Base-by-base conservation (phyloP, 2,797 vertebrate genomes). In the Chrysocyon brachyurus region DNA sequence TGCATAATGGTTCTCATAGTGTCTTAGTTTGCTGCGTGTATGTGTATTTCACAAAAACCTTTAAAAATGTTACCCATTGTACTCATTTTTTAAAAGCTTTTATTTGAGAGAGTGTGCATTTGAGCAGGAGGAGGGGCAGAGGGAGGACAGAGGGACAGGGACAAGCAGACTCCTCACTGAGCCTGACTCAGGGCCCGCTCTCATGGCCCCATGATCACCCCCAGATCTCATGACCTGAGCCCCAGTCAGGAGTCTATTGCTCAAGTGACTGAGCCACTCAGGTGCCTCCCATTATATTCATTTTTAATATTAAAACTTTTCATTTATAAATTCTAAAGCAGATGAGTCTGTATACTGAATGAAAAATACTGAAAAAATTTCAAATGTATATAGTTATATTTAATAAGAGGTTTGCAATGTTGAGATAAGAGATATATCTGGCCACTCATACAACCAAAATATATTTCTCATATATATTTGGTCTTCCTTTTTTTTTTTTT, bases 281-380 rank as follows among this genome's bases (percentile, higher is more conserved):
- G 64, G 15, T 1, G 12, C 31, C 31, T 31, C 57, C 77, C 11
- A 56, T 72, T 61, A 46, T 54, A 54, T 46, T 88, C 4, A 54
- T 46, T 81, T 81, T 68, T 68, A 87, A 79, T 57, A 9, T 79
- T 70, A 93, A 93, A 94, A 49, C 33, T 72, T 63, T 88, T 26
- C 14, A 82, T n/a, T 63, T 88, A 81, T 22, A 72, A 72, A 31
- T 61, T 59, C 28, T 73, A 82, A 63, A 88, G 66, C 66, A 54
- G n/a, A 54, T 82, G 57, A 81, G 28, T 15, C 26, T 63, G 36
- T 72, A 22, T 81, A 88, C 8, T 82, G 9, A 81, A 78, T 68
- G 36, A 82, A 86, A 49, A 66, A 73, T 24, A 63, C n/a, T 56
- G n/a, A 46, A 46, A 46, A 1, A 46, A 46, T 46, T 46, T 46